Conservation (phyloP, 1,140 invertebrate species). For the Nomia melanderi region DNA sequence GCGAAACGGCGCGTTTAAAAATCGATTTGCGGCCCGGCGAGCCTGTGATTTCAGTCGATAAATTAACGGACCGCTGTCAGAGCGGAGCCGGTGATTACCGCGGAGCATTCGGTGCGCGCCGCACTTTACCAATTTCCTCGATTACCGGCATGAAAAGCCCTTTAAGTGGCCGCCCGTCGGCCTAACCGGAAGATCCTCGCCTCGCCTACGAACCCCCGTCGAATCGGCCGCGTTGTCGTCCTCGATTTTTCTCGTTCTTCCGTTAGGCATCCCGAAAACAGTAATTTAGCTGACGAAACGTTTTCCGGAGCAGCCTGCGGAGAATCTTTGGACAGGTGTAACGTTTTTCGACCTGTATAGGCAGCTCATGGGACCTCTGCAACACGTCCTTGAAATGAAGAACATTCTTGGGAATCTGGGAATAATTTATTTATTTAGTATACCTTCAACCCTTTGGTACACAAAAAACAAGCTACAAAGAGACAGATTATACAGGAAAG, state of each 20-base stretch:
- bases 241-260: conserved; percentile 49
- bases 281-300: conserved; percentile 62
- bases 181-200: conserved; percentile 43
- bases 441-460: no score
- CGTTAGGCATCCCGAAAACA: conserved; percentile 24
- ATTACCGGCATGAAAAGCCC: conserved; percentile 68
- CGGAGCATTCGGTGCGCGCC: conserved; percentile 48
- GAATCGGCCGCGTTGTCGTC: conserved; percentile 41
- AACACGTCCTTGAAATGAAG: no score
- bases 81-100: conserved; percentile 54
- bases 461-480: no score
- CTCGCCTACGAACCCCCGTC: conserved; percentile 21
- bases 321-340: conserved; percentile 29
- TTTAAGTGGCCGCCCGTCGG: conserved; percentile 56
- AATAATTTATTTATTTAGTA: no score
- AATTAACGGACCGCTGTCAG: conserved; percentile 64
- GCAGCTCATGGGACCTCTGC: no score
- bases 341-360: no score
- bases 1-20: conserved; percentile 62
- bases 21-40: conserved; percentile 59
- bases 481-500: no score
- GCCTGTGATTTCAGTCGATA: conserved; percentile 71
- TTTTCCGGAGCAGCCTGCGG: background rate
- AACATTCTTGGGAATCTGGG: no score
- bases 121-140: conserved; percentile 70